Evolutionary conservation across 2,113 vertebrate genomes (phyloP), one percentile per base, ranked within the genome.

Genomic region (Lasiurus cinereus): DNA sequence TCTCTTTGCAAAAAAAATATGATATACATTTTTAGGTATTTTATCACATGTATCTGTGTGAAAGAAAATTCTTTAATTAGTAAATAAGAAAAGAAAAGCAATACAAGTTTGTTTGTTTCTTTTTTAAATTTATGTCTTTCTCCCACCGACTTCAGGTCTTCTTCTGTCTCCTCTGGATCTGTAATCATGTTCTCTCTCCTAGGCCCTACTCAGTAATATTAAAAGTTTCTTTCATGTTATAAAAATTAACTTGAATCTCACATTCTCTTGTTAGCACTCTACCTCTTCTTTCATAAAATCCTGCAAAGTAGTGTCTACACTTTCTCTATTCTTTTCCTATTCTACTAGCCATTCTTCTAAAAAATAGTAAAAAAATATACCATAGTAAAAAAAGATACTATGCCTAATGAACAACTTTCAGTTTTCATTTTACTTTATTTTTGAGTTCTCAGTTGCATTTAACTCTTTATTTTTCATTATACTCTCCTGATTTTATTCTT

Each of bases 21-120:
- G 67, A 33, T 62, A 36, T 54, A 54, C 78, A 29, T 80, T 13
- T 9, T 66, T 43, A 88, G 2, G 11, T 80, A 56, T 13, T 92
- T 83, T 59, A 91, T 90, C 22, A 39, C 6, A 69, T 14, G 36
- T 36, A 46, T 83, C 27, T 83, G 8, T 73, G 50, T 27, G 15
- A 52, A 80, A 73, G 8, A 46, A 90, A 62, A 19, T 69, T 88
- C 62, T 31, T 78, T 54, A 73, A 74, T 73, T 86, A 94, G 88
- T 85, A 48, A 52, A 72, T 36, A 24, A 46, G 33, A 76, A 91
- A 82, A 72, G 73, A 31, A 39, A 88, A 83, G 8, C 8, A 3
- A 36, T 76, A 21, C 2, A 80, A 69, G 27, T 62, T 46, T 50
- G 14, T 50, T 50, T 50, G 3, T 90, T 14, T 52, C 5, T 5